These are phyloP conservation scores for Halcyon chelicuti DNA, from an alignment of 2,797 vertebrate species.

Conservation along the genomic window DNA sequence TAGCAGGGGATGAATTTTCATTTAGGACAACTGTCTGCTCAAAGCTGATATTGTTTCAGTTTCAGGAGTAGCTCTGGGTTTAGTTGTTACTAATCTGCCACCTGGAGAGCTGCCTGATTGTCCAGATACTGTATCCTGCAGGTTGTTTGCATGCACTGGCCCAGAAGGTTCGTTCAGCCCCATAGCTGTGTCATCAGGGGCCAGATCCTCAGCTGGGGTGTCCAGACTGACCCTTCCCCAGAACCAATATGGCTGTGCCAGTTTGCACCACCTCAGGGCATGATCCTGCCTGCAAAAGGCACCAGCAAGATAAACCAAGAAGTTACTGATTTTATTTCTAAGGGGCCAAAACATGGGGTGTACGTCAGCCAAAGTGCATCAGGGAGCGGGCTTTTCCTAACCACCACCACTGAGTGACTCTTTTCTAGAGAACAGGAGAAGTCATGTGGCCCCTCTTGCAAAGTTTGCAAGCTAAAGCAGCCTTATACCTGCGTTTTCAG, in stretches of 20 bases:
- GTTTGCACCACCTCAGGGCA: background rate
- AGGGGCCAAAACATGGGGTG: accelerated
- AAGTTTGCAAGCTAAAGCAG: background rate
- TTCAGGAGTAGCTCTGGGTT: slow-evolving; percentile 6
- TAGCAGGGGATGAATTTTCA: slow-evolving; percentile 70
- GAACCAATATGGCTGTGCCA: accelerated
- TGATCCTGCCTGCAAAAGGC: background rate
- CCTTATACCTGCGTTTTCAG: background rate
- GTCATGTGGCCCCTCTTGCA: accelerated
- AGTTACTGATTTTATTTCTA: background rate
- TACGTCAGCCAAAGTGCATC: background rate
- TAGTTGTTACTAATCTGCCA: background rate
- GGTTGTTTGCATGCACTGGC: background rate
- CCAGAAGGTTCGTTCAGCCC: background rate
- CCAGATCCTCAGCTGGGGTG: background rate
- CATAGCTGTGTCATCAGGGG: accelerated
- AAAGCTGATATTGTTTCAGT: slow-evolving; percentile 45
- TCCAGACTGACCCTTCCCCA: background rate
- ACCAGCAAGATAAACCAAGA: background rate
- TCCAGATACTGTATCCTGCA: background rate
- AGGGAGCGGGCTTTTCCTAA: background rate
- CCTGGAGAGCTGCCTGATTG: background rate
- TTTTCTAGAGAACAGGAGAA: background rate
- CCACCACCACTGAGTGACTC: background rate
- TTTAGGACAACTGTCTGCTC: slow-evolving; percentile 65